phyloP scores from a whole-genome alignment of 2,888 invertebrate genomes.

The Ceramica pisi region DNA sequence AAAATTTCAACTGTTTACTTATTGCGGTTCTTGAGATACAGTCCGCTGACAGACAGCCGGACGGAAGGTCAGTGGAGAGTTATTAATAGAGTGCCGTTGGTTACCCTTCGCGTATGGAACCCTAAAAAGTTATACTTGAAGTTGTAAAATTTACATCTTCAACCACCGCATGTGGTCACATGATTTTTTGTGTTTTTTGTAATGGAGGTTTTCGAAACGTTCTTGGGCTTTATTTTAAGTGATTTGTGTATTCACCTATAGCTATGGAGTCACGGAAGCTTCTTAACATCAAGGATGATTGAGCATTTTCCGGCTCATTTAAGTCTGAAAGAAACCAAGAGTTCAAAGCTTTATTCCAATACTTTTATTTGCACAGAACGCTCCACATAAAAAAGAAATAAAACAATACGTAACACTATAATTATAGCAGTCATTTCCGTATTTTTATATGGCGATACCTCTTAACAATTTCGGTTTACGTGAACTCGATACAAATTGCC shows the following conservation, averaged over 20 bases:
- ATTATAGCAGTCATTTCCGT: constrained; percentile 18
- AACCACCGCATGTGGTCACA: not conserved
- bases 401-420: constrained; percentile 16
- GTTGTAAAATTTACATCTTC: not conserved
- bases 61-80: too few relatives aligned
- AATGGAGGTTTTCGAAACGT: not conserved
- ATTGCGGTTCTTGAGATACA: too few relatives aligned
- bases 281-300: not conserved
- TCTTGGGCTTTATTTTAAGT: not conserved
- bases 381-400: constrained; percentile 19
- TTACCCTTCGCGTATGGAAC: too few relatives aligned
- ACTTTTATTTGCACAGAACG: constrained; percentile 23
- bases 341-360: constrained; percentile 4
- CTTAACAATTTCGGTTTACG: constrained; percentile 54
- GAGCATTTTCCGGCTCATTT: constrained; percentile 5
- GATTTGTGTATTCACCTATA: not conserved
- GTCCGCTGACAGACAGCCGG: too few relatives aligned
- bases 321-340: not conserved
- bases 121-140: too few relatives aligned
- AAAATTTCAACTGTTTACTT: too few relatives aligned
- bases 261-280: not conserved
- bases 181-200: not conserved
- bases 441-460: constrained; percentile 35
- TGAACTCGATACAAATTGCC: constrained; percentile 57
- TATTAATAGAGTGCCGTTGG: too few relatives aligned